Base-by-base conservation (phyloP, 2,113 vertebrate genomes). In the Cottus gobio region DNA sequence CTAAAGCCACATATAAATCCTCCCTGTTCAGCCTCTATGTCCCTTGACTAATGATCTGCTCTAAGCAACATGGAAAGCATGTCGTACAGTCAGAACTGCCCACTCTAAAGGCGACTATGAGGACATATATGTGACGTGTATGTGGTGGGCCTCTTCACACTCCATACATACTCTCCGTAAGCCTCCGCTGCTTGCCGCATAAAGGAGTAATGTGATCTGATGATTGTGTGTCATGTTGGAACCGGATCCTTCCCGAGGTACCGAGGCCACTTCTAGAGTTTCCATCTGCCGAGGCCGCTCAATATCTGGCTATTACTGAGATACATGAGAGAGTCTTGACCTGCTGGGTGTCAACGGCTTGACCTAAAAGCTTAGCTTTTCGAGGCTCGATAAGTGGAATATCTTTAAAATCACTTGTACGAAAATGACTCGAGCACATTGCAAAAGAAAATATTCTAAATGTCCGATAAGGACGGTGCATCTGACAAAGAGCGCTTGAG, bases 241-340 rank as follows among this genome's bases (percentile, higher is more conserved):
- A 87, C 26, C 24, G 5, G 84, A 90, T 67, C 62, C 68, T 77
- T 78, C 83, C 85, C 13, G 46, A 67, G 72, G 71, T 73, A 42
- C 64, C 13, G 52, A 63, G 52, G 68, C n/a, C 30, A 24, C 42
- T 4, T 76, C 80, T 88, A 44, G 22, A 12, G 72, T 86, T 75
- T 84, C 79, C 57, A 12, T 66, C 67, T 66, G 28, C 46, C 20
- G 1, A 36, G 42, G 58, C 26, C 44, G 44, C 61, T 67, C 46
- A 63, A 65, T 63, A 64, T 57, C 30, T 44, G 36, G 20, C 74
- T 50, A 16, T 37, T 2, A 24, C 26, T 22, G 37, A 36, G 50
- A 76, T 24, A 44, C 68, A 56, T 6, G 39, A 48, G 44, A 74
- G 69, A 65, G 16, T 2, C 16, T 20, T 18, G 34, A 34, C 28